A percentile compares a stretch with the other conserved stretches of the same genome.
Evolutionary conservation across 2,797 vertebrate genomes (phyloP).

Genomic region (Strix occidentalis): DNA sequence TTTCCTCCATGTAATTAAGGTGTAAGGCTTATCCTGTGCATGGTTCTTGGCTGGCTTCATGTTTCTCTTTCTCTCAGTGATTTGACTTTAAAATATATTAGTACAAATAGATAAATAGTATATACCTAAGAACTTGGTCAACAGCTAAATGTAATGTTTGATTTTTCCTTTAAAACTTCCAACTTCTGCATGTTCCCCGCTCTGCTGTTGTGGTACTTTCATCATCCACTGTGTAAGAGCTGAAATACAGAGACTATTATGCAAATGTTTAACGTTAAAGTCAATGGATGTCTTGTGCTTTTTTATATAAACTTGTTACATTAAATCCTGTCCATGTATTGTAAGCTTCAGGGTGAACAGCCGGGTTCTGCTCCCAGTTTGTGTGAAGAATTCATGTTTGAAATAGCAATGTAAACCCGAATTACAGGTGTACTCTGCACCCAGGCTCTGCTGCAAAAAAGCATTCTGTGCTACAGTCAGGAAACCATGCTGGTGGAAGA

Average conservation of each 20-base stretch:
- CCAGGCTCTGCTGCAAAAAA: not conserved
- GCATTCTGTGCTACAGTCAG: not conserved
- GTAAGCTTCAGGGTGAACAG: conserved; percentile 1
- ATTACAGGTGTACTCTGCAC: not conserved
- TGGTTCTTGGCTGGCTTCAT: not conserved
- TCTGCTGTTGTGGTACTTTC: not conserved
- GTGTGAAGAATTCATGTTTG: not conserved
- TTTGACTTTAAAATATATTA: not conserved
- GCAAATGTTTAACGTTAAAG: not conserved
- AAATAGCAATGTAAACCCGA: not conserved
- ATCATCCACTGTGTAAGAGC: not conserved
- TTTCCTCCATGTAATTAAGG: not conserved
- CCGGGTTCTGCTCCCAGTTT: not conserved
- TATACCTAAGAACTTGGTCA: not conserved
- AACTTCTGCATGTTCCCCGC: rapidly evolving
- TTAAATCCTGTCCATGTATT: not conserved
- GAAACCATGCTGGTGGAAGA: rapidly evolving
- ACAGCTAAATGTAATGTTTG: not conserved
- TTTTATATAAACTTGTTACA: conserved; percentile 13
- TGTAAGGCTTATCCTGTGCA: not conserved
- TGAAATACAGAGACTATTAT: not conserved
- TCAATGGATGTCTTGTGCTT: not conserved
- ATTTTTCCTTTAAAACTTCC: not conserved
- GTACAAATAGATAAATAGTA: not conserved
- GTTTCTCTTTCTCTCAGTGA: not conserved